A percentile compares a stretch with the other conserved stretches of the same genome.
Evolutionary conservation across 2,888 invertebrate genomes (phyloP).

Genomic region (Cephus sareptanus): DNA sequence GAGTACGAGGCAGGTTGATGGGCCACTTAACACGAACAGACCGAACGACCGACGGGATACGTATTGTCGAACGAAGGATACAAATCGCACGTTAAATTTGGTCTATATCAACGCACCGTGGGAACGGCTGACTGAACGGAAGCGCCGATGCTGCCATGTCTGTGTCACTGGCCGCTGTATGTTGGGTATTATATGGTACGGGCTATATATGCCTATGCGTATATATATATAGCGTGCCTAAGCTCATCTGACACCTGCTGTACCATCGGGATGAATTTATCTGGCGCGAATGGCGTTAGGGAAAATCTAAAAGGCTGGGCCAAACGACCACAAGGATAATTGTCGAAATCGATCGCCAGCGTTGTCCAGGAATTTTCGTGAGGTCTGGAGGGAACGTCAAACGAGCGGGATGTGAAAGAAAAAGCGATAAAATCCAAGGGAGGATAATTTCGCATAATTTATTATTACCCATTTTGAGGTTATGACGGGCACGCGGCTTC

Average conservation of each 20-base stretch:
- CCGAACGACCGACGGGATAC: conserved; percentile 1
- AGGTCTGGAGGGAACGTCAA: neutral
- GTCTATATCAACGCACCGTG: conserved; percentile 26
- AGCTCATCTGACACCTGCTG: neutral
- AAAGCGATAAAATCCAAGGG: neutral
- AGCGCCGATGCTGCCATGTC: conserved; percentile 29
- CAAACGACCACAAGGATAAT: neutral
- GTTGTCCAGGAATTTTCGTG: too few relatives aligned
- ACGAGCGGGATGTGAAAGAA: neutral
- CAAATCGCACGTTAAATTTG: neutral
- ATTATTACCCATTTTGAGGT: too few relatives aligned
- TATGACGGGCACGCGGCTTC: too few relatives aligned
- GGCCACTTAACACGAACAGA: conserved; percentile 24
- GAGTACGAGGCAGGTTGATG: conserved; percentile 25
- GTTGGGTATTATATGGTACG: conserved; percentile 27
- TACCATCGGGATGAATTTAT: conserved; percentile 11
- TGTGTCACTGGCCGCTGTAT: conserved; percentile 30
- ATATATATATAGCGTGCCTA: neutral
- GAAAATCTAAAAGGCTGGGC: conserved; percentile 2
- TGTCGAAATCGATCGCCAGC: too few relatives aligned
- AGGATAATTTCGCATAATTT: neutral
- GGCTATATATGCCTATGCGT: neutral
- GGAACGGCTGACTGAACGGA: conserved; percentile 11
- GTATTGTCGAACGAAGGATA: conserved; percentile 19
- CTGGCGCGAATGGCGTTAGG: conserved; percentile 11